Percentiles rank a stretch among this genome's conserved stretches.
Evolutionary conservation across 2,888 invertebrate genomes (phyloP).

Genomic region (Prenolepis imparis): DNA sequence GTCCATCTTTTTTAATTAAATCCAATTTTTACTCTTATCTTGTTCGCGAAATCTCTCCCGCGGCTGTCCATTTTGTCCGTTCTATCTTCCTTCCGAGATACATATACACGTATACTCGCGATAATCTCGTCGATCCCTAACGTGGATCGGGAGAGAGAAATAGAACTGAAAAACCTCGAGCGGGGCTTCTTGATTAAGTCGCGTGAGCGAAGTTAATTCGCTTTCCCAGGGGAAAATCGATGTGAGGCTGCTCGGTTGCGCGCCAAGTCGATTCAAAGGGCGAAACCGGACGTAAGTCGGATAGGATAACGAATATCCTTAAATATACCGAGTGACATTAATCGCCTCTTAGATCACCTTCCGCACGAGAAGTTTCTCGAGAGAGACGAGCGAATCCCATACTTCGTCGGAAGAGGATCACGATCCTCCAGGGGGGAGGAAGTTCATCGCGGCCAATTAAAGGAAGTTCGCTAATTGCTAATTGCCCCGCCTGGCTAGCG

Average conservation of each 20-base stretch:
- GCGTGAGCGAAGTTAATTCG: slow-evolving; percentile 32
- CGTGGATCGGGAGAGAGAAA: background rate
- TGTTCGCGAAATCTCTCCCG: background rate
- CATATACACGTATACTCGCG: background rate
- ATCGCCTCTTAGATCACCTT: slow-evolving; percentile 7
- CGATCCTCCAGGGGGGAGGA: background rate
- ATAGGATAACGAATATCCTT: slow-evolving; percentile 21
- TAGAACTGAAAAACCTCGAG: slow-evolving; percentile 4
- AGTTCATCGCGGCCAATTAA: slow-evolving; percentile 28
- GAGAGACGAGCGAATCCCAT: background rate
- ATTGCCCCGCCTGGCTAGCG: slow-evolving; percentile 20
- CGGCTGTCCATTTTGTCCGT: background rate
- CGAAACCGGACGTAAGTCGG: background rate
- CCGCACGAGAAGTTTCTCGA: slow-evolving; percentile 7
- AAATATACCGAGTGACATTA: slow-evolving; percentile 37
- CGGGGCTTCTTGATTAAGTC: slow-evolving; percentile 32
- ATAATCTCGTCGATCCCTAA: slow-evolving; percentile 17
- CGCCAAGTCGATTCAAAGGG: slow-evolving; percentile 14
- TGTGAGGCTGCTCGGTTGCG: background rate
- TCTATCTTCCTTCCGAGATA: background rate
- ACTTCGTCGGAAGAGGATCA: background rate
- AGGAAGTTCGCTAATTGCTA: slow-evolving; percentile 39
- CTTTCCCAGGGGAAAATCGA: slow-evolving; percentile 11
- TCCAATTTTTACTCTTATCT: slow-evolving; percentile 16
- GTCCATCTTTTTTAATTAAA: slow-evolving; percentile 31